Conservation (phyloP, 2,888 invertebrate species). For the Caenorhabditis sinica region DNA sequence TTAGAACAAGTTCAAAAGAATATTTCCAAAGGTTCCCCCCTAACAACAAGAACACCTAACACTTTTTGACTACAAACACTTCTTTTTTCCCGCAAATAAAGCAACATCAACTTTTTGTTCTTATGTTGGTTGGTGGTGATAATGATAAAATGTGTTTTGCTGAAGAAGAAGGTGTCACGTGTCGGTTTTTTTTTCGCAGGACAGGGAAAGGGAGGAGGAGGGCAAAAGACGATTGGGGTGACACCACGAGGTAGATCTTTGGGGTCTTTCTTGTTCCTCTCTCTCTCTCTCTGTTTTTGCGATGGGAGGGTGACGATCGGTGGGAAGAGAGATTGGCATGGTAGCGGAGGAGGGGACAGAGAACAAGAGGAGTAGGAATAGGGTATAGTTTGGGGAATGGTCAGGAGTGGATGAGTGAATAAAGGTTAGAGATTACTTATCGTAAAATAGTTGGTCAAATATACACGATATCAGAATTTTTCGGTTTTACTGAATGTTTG, state of each 20-base stretch:
- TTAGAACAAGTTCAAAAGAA: too few relatives aligned
- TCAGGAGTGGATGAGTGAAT: too few relatives aligned
- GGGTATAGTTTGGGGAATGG: not conserved
- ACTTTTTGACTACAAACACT: not conserved
- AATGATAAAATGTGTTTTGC: slow-evolving; percentile 19
- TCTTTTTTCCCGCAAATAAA: too few relatives aligned
- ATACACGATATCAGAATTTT: too few relatives aligned
- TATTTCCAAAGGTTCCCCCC: too few relatives aligned
- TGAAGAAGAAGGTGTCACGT: slow-evolving; percentile 20
- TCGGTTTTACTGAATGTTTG: too few relatives aligned
- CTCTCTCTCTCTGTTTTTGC: too few relatives aligned
- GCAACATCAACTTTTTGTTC: slow-evolving; percentile 13
- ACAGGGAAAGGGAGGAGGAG: not conserved
- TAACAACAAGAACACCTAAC: not conserved
- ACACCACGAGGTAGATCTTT: slow-evolving; percentile 46
- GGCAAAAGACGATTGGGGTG: slow-evolving; percentile 1
- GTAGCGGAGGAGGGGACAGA: not conserved
- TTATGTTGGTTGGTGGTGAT: not conserved
- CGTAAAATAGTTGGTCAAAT: too few relatives aligned
- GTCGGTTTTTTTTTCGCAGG: slow-evolving; percentile 5
- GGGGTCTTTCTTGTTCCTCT: slow-evolving; percentile 16
- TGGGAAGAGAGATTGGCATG: not conserved
- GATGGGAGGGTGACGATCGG: not conserved
- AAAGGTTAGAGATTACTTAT: too few relatives aligned
- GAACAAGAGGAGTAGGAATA: not conserved